Conservation (phyloP, 2,113 vertebrate genomes). For the Xenopus laevis region DNA sequence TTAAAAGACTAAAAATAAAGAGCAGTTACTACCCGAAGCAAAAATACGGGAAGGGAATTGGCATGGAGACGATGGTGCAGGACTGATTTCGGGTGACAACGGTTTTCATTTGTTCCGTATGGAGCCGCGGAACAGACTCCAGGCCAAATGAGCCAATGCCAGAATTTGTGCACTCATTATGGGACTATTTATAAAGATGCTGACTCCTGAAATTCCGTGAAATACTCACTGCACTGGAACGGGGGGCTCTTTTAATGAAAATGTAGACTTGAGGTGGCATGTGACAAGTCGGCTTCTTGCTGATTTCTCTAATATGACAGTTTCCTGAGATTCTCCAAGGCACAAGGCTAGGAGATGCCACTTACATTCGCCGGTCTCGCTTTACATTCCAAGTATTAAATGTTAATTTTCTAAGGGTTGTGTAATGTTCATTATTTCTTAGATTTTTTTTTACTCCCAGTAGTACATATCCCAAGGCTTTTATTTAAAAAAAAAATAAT, state of each 20-base stretch:
- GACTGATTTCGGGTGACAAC: slow-evolving; percentile 62
- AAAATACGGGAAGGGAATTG: not conserved
- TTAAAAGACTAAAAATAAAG: not conserved
- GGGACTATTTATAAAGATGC: slow-evolving; percentile 48
- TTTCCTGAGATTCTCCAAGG: slow-evolving; percentile 51
- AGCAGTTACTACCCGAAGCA: not conserved
- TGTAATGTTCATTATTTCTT: slow-evolving; percentile 27
- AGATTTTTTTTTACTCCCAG: not conserved
- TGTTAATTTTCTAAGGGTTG: not conserved
- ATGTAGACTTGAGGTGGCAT: slow-evolving; percentile 68
- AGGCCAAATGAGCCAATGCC: slow-evolving; percentile 30
- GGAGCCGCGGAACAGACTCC: slow-evolving; percentile 66
- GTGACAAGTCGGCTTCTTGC: slow-evolving; percentile 59
- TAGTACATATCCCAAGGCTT: too few relatives aligned
- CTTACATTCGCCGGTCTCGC: slow-evolving; percentile 52
- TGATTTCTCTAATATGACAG: slow-evolving; percentile 60
- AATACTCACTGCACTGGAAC: slow-evolving; percentile 49
- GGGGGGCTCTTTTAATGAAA: slow-evolving; percentile 56
- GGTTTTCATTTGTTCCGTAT: slow-evolving; percentile 70
- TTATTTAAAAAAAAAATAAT: too few relatives aligned
- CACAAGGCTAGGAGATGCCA: slow-evolving; percentile 36
- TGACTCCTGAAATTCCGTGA: slow-evolving; percentile 54
- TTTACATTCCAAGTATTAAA: slow-evolving; percentile 30
- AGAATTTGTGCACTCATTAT: slow-evolving; percentile 64
- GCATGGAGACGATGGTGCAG: not conserved